Evolutionary conservation across 2,113 vertebrate genomes (phyloP).

Genomic region (Labeo catla): DNA sequence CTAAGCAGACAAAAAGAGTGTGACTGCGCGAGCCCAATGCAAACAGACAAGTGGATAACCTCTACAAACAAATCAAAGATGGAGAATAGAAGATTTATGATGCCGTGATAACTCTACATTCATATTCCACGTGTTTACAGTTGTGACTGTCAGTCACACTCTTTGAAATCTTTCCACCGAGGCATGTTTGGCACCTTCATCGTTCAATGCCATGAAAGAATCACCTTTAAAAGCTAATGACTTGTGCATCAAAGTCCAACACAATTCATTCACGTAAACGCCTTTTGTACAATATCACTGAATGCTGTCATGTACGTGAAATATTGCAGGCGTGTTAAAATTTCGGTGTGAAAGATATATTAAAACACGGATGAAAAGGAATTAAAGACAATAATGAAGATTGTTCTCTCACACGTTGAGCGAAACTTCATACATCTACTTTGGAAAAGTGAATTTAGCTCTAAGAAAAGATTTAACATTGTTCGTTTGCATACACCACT

Average conservation of each 20-base stretch:
- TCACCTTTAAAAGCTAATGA: neutral
- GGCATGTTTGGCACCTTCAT: neutral
- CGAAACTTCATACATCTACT: no score
- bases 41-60: neutral
- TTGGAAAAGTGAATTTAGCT: neutral
- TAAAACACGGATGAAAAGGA: neutral
- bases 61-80: constrained; percentile 1
- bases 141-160: neutral
- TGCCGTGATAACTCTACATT: constrained; percentile 15
- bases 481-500: neutral
- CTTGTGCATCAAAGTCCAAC: neutral
- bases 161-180: neutral
- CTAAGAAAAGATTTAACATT: neutral
- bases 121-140: neutral
- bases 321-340: constrained; percentile 3
- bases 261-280: neutral
- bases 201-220: neutral
- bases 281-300: neutral
- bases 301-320: constrained; percentile 15
- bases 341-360: neutral
- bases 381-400: neutral
- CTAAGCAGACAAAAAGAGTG: neutral
- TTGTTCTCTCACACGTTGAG: neutral
- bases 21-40: neutral
- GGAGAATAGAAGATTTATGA: constrained; percentile 13